A percentile compares a stretch with the other conserved stretches of the same genome.
These are phyloP conservation scores for Sycophaga agraensis DNA, from an alignment of 1,140 invertebrate species.

Conservation along the genomic window DNA sequence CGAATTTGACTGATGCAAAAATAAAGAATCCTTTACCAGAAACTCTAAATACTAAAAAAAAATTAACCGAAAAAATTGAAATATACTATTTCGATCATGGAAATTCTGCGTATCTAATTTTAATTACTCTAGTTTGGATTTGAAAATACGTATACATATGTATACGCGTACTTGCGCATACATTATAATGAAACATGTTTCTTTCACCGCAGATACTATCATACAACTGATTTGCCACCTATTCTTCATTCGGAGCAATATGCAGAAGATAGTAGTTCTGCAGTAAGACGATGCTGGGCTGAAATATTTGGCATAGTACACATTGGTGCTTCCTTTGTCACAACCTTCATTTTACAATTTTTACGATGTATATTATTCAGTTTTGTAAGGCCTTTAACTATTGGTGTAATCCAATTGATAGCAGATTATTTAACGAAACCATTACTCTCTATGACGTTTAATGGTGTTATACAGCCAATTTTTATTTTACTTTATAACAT, in stretches of 20 bases:
- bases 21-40: too few relatives aligned
- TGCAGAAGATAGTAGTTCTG: constrained; percentile 62
- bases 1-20: too few relatives aligned
- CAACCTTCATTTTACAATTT: constrained; percentile 64
- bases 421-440: constrained; percentile 71
- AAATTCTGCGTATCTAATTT: constrained; percentile 57
- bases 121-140: not conserved
- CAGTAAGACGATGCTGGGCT: constrained; percentile 66
- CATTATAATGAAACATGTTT: too few relatives aligned
- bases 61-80: constrained; percentile 55
- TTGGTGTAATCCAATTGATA: constrained; percentile 64
- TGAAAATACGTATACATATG: not conserved
- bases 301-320: constrained; percentile 67
- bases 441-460: constrained; percentile 64
- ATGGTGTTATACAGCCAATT: constrained; percentile 65
- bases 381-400: constrained; percentile 61
- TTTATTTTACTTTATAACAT: constrained; percentile 66
- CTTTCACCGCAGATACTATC: constrained; percentile 60
- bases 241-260: constrained; percentile 59
- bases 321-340: constrained; percentile 63
- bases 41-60: not conserved
- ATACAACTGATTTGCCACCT: constrained; percentile 64
- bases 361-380: constrained; percentile 62
- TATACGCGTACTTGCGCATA: constrained; percentile 1
- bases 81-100: constrained; percentile 72